phyloP scores from a whole-genome alignment of 2,888 invertebrate genomes.

The Homarus gammarus region DNA sequence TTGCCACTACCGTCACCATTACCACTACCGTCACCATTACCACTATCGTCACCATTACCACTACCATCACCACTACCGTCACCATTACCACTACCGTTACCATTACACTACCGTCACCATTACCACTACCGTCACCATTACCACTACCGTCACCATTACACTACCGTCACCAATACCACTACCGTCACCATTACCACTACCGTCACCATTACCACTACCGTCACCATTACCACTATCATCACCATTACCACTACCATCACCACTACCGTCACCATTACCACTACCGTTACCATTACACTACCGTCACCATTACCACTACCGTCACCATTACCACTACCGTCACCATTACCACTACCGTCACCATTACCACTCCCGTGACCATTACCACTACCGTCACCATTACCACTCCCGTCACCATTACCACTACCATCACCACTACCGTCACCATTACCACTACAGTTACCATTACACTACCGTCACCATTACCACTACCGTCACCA shows the following conservation, averaged over 20 bases:
- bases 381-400: not conserved
- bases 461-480: too few species aligned
- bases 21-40: not conserved
- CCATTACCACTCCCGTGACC: not conserved
- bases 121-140: too few species aligned
- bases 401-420: not conserved
- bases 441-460: too few species aligned
- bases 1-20: not conserved
- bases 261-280: not conserved
- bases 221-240: not conserved
- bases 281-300: too few species aligned
- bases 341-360: not conserved
- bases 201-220: not conserved
- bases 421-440: too few species aligned
- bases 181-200: not conserved
- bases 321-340: not conserved
- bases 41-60: too few species aligned
- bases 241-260: not conserved
- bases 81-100: not conserved
- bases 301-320: too few species aligned
- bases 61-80: not conserved
- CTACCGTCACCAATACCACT: too few species aligned
- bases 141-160: too few species aligned
- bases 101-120: too few species aligned
- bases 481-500: not conserved